These are phyloP conservation scores for Melanostigma gelatinosum DNA, from an alignment of 2,113 vertebrate genomes.

Conservation along the genomic window DNA sequence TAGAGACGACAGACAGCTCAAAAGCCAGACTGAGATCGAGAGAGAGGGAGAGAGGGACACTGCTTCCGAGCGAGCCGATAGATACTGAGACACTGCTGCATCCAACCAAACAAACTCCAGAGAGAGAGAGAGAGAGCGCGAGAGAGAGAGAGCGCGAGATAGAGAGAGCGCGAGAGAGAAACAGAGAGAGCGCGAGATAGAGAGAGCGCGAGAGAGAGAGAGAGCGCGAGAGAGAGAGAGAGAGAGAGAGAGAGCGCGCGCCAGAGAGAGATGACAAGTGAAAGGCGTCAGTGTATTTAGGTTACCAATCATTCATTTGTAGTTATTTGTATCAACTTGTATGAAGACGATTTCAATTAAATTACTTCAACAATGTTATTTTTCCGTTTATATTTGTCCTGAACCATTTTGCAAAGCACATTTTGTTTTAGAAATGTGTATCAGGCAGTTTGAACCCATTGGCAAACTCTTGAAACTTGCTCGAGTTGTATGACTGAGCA, in stretches of 20 bases:
- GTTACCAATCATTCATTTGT: neutral
- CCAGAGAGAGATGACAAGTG: slow-evolving; percentile 1
- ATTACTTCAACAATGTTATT: neutral
- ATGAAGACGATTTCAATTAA: neutral
- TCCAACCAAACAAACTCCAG: slow-evolving; percentile 46
- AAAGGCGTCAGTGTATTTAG: slow-evolving; percentile 39
- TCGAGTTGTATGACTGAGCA: neutral
- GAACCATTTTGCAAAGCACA: neutral
- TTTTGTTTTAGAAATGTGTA: neutral
- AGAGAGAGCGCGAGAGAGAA: no score
- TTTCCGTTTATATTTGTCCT: neutral
- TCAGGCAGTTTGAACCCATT: no score
- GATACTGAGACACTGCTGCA: no score
- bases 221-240: neutral
- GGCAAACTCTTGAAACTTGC: no score
- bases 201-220: slow-evolving; percentile 22
- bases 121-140: slow-evolving; percentile 30
- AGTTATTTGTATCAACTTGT: neutral
- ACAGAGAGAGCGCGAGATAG: neutral
- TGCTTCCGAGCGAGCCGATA: no score
- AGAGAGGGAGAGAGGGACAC: neutral
- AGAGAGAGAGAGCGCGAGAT: no score
- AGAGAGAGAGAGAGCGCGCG: neutral
- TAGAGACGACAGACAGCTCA: slow-evolving; percentile 22
- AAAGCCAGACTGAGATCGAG: slow-evolving; percentile 34